Evolutionary conservation across 2,113 vertebrate genomes (phyloP).

Genomic region (Cygnus buccinator): DNA sequence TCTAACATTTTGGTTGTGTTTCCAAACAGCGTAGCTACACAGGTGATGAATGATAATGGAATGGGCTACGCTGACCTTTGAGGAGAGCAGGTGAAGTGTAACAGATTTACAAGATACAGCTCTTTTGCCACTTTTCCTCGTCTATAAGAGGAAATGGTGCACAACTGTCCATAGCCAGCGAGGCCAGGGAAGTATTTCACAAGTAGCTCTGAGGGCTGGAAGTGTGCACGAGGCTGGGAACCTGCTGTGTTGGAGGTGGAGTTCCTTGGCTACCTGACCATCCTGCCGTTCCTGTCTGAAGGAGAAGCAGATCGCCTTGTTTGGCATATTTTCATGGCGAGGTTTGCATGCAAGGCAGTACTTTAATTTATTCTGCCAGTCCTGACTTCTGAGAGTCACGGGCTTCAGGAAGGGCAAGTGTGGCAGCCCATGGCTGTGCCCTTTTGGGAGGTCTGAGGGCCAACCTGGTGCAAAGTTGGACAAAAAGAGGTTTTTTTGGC

Average conservation of each 20-base stretch:
- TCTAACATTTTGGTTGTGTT: neutral
- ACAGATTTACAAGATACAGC: neutral
- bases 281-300: neutral
- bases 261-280: neutral
- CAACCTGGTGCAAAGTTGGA: neutral
- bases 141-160: neutral
- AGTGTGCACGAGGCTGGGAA: neutral
- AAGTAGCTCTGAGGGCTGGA: neutral
- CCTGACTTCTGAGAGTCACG: neutral
- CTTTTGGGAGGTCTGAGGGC: neutral
- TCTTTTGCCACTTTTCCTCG: neutral
- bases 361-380: neutral
- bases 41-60: neutral
- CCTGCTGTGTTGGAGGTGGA: neutral
- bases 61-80: neutral
- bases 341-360: neutral
- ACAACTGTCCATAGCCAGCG: fast-evolving
- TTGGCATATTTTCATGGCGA: neutral
- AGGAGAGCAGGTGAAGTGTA: neutral
- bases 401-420: neutral
- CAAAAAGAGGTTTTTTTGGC: neutral
- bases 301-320: neutral
- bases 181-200: fast-evolving
- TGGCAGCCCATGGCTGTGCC: neutral
- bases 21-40: neutral